phyloP scores from a whole-genome alignment of 2,113 vertebrate species.

The Jaculus jaculus region DNA sequence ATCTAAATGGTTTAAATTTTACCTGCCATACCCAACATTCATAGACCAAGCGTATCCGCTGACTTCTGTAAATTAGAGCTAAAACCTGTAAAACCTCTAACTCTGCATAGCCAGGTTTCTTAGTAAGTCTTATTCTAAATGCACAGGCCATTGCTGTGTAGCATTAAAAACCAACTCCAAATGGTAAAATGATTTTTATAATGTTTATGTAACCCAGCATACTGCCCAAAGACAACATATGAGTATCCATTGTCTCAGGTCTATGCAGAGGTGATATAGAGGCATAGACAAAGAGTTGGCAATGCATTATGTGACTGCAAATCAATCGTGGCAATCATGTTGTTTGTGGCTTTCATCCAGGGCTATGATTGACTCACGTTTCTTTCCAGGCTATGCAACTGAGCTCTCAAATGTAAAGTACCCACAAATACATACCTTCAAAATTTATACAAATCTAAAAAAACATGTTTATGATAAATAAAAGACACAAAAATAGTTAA shows the following conservation, averaged over 20 bases:
- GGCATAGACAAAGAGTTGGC: neutral
- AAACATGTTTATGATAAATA: neutral
- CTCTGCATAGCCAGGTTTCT: neutral
- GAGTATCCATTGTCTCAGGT: neutral
- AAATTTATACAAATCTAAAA: slow-evolving; percentile 3
- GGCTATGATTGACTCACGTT: neutral
- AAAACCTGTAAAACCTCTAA: neutral
- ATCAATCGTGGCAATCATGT: neutral
- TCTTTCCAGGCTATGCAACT: neutral
- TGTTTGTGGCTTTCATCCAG: neutral
- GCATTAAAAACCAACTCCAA: neutral
- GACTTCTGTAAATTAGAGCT: neutral
- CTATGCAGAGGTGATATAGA: neutral
- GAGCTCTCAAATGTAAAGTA: neutral
- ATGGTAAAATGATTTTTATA: neutral
- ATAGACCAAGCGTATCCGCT: neutral
- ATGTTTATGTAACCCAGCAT: neutral
- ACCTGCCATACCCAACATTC: neutral
- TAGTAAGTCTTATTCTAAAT: neutral
- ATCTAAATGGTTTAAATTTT: neutral
- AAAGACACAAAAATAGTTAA: neutral
- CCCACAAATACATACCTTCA: neutral
- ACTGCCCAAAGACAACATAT: neutral
- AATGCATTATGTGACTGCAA: neutral
- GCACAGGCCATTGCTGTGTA: neutral